These are phyloP conservation scores for Pseudonaja textilis DNA, from an alignment of 2,113 vertebrate genomes.

Conservation along the genomic window DNA sequence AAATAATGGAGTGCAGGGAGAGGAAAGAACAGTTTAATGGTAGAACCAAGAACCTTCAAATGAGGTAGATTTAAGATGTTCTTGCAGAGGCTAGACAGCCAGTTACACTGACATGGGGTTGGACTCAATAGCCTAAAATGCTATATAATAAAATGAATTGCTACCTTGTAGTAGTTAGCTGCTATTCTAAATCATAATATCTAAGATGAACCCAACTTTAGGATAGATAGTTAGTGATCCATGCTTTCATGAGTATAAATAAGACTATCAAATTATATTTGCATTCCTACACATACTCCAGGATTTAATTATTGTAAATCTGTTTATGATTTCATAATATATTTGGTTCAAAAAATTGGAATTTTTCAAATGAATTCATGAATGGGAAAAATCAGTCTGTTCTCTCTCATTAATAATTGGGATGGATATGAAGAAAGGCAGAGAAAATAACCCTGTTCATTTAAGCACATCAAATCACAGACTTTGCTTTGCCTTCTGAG, in stretches of 20 bases:
- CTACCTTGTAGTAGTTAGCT: background rate
- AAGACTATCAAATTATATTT: background rate
- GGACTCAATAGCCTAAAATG: background rate
- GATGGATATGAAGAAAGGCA: background rate
- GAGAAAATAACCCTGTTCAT: background rate
- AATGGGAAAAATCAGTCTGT: background rate
- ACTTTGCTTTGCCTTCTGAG: background rate
- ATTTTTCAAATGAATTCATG: background rate
- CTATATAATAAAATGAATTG: background rate
- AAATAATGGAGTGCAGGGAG: background rate
- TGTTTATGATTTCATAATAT: background rate
- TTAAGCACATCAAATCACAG: background rate
- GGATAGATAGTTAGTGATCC: background rate
- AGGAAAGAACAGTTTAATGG: background rate
- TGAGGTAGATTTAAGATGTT: background rate
- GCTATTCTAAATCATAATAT: background rate
- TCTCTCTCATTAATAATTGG: background rate
- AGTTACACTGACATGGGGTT: background rate
- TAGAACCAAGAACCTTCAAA: background rate
- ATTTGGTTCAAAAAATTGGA: background rate
- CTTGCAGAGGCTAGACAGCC: background rate
- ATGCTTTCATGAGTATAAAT: background rate
- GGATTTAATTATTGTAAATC: background rate
- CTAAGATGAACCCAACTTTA: background rate
- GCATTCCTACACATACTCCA: background rate